Evolutionary conservation across 2,113 vertebrate genomes (phyloP).

Genomic region (Channa maculata): DNA sequence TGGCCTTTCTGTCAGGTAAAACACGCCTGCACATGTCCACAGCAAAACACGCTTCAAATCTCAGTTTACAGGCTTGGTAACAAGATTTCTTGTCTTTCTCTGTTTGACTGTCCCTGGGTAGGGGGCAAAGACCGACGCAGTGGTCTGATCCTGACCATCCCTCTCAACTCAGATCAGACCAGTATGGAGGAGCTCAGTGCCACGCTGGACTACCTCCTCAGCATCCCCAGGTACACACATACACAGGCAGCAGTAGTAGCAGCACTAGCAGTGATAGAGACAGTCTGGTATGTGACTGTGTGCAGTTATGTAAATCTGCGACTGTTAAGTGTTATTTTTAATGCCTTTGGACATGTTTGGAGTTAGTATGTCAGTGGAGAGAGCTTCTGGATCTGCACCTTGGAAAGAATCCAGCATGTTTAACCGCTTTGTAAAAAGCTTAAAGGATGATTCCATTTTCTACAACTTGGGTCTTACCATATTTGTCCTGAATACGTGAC

Average conservation of each 20-base stretch:
- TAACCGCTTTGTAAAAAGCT: constrained; percentile 6
- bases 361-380: not conserved
- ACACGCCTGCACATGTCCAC: constrained; percentile 14
- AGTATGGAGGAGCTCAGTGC: constrained; percentile 98
- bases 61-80: not conserved
- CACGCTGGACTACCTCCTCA: constrained; percentile 96
- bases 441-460: constrained; percentile 43
- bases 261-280: not conserved
- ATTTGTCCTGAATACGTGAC: not conserved
- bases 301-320: not conserved
- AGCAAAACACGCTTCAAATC: not conserved
- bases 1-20: constrained; percentile 97
- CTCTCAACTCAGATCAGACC: constrained; percentile 96
- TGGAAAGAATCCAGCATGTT: constrained; percentile 25
- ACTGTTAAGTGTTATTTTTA: not conserved
- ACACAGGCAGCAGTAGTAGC: not conserved
- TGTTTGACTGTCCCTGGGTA: constrained; percentile 52
- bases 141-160: constrained; percentile 98
- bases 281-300: constrained; percentile 2
- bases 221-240: constrained; percentile 93
- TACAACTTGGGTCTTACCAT: not conserved
- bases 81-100: constrained; percentile 1
- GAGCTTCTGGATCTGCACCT: not conserved
- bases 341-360: constrained; percentile 6
- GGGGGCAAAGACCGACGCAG: constrained; percentile 98